Evolutionary conservation across 2,797 vertebrate genomes (phyloP).

Genomic region (Distichodus sexfasciatus): DNA sequence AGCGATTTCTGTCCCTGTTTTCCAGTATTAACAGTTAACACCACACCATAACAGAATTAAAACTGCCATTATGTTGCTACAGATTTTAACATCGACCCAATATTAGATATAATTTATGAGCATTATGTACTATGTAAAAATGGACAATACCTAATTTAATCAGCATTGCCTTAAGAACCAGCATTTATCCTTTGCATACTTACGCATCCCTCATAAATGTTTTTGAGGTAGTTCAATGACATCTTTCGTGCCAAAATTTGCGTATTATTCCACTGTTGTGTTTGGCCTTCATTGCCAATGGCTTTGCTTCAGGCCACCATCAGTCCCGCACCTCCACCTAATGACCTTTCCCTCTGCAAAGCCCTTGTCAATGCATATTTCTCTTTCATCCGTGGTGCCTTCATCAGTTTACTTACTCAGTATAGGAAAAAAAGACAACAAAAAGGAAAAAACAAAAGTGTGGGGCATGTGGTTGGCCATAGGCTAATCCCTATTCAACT

Average conservation of each 20-base stretch:
- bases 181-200: conserved; percentile 60
- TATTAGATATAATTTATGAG: no score
- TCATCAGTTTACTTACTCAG: conserved; percentile 74
- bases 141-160: neutral
- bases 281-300: conserved; percentile 63
- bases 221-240: conserved; percentile 87
- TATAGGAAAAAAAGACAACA: conserved; percentile 66
- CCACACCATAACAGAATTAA: no score
- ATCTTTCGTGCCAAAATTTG: conserved; percentile 62
- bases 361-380: conserved; percentile 73
- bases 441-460: conserved; percentile 69
- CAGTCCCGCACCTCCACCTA: conserved; percentile 49
- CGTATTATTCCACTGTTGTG: conserved; percentile 51
- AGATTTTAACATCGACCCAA: no score
- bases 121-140: no score
- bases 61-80: no score
- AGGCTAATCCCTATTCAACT: conserved; percentile 71
- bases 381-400: conserved; percentile 69
- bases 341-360: conserved; percentile 70
- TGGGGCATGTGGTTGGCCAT: conserved; percentile 59
- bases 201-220: conserved; percentile 89
- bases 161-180: neutral
- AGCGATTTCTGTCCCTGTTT: neutral
- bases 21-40: neutral
- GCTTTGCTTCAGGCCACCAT: conserved; percentile 52